These are phyloP conservation scores for Lycopodina hypogea DNA, from an alignment of 37 sponge, comb jelly and placozoan genomes.

Conservation along the genomic window DNA sequence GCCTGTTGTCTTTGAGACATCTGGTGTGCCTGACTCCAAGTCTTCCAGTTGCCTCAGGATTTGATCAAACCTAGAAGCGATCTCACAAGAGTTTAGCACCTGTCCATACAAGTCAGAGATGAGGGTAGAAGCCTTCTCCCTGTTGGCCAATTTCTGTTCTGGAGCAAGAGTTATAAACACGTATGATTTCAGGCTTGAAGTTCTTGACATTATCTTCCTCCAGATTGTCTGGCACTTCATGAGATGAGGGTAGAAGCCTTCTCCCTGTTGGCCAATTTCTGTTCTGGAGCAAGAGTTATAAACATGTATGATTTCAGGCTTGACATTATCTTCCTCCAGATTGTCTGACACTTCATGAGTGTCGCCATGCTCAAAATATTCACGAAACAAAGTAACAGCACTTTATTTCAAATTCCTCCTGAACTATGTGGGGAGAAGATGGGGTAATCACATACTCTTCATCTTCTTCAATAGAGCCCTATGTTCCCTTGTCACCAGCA, in stretches of 20 bases:
- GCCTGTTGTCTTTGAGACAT: slow-evolving; percentile 76
- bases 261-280: slow-evolving; percentile 65
- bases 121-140: slow-evolving; percentile 72
- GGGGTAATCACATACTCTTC: slow-evolving; percentile 52
- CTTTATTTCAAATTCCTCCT: slow-evolving; percentile 47
- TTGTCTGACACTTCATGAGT: slow-evolving; percentile 56
- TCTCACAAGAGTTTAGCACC: slow-evolving; percentile 61
- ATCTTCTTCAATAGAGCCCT: slow-evolving; percentile 87
- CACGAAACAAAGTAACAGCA: slow-evolving; percentile 58
- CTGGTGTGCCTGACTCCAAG: slow-evolving; percentile 77
- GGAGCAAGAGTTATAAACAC: slow-evolving; percentile 52
- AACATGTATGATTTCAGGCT: slow-evolving; percentile 18
- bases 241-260: slow-evolving; percentile 82
- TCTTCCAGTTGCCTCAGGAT: slow-evolving; percentile 74
- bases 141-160: slow-evolving; percentile 70
- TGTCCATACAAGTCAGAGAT: slow-evolving; percentile 82
- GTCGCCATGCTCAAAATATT: slow-evolving; percentile 87
- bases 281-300: slow-evolving; percentile 63
- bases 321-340: slow-evolving; percentile 53
- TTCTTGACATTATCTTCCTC: no score
- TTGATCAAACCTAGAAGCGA: slow-evolving; percentile 65
- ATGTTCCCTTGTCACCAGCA: slow-evolving; percentile 93
- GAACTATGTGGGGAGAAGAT: slow-evolving; percentile 48
- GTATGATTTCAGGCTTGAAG: slow-evolving; percentile 47
- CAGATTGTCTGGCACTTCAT: no score